phyloP scores from a whole-genome alignment of 2,888 invertebrate genomes.

The Acronicta psi region DNA sequence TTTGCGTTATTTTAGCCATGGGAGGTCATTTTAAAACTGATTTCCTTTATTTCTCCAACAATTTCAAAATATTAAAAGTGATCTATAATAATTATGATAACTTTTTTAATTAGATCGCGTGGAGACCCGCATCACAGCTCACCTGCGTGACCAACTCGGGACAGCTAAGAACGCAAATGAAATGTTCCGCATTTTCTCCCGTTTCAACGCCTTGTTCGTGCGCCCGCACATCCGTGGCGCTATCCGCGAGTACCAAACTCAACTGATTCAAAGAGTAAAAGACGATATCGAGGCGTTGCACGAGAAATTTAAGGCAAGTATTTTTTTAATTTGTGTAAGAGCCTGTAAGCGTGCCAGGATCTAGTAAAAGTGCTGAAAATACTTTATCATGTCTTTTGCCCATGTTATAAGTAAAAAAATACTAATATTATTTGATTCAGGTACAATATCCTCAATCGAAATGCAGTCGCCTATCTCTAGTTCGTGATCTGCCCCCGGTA shows the following conservation, averaged over 20 bases:
- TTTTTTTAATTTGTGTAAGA: no score
- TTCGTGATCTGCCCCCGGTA: conserved; percentile 98
- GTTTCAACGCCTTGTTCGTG: conserved; percentile 99
- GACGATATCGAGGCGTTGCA: conserved; percentile 99
- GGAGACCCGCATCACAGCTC: conserved; percentile 99
- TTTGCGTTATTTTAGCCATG: neutral
- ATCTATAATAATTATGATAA: no score
- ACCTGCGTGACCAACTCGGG: conserved; percentile 98
- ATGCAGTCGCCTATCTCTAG: conserved; percentile 96
- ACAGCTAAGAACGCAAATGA: conserved; percentile 99
- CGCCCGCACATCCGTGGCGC: conserved; percentile 99
- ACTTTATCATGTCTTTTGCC: no score
- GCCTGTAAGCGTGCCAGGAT: no score
- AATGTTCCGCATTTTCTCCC: conserved; percentile 99
- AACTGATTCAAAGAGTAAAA: conserved; percentile 99
- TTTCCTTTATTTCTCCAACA: no score
- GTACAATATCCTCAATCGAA: conserved; percentile 98
- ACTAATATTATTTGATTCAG: conserved; percentile 72
- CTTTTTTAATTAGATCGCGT: conserved; percentile 91
- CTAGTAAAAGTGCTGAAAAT: no score
- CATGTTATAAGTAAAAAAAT: neutral
- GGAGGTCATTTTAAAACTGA: no score
- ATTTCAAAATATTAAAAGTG: no score
- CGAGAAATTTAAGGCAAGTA: conserved; percentile 97
- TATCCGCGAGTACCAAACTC: conserved; percentile 99